A percentile compares a stretch with the other conserved stretches of the same genome.
phyloP scores from a whole-genome alignment of 2,797 vertebrate genomes.

The Etheostoma nigrum region DNA sequence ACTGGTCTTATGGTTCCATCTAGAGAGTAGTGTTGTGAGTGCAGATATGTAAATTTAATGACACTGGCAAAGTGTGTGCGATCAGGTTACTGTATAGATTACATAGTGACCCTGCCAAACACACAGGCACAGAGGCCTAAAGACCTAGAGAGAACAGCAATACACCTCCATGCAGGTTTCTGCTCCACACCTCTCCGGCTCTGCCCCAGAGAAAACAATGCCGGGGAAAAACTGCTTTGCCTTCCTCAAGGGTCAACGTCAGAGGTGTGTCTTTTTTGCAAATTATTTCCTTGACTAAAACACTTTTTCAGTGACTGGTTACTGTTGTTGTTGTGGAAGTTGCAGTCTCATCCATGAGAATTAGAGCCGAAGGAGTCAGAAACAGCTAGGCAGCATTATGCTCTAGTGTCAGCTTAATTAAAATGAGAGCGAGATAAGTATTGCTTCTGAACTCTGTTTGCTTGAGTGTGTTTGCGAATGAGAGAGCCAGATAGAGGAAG shows the following conservation, averaged over 20 bases:
- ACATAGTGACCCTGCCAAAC: slow-evolving; percentile 81
- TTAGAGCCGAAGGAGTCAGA: slow-evolving; percentile 47
- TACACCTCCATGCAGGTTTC: slow-evolving; percentile 71
- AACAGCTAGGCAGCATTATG: slow-evolving; percentile 51
- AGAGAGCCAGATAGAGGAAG: slow-evolving; percentile 33
- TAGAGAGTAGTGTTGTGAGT: slow-evolving; percentile 39
- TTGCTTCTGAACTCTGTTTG: slow-evolving; percentile 63
- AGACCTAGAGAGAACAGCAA: slow-evolving; percentile 67
- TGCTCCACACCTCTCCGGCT: slow-evolving; percentile 56
- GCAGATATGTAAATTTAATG: slow-evolving; percentile 90
- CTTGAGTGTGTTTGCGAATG: slow-evolving; percentile 57
- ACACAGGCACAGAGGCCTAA: slow-evolving; percentile 69
- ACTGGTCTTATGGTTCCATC: slow-evolving; percentile 13
- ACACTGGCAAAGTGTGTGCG: slow-evolving; percentile 83
- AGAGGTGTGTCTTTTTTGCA: slow-evolving; percentile 73
- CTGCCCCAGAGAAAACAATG: slow-evolving; percentile 70
- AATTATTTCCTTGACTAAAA: slow-evolving; percentile 13
- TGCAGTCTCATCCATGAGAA: slow-evolving; percentile 47
- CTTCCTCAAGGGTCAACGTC: slow-evolving; percentile 81
- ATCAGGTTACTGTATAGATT: slow-evolving; percentile 89
- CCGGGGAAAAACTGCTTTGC: slow-evolving; percentile 84
- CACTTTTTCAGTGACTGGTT: slow-evolving; percentile 12
- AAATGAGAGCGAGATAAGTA: slow-evolving; percentile 74
- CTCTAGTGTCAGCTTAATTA: slow-evolving; percentile 71
- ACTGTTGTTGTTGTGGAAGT: slow-evolving; percentile 35